A percentile compares a stretch with the other conserved stretches of the same genome.
Conservation (phyloP, 2,113 vertebrate species). For the Theristicus caerulescens region DNA sequence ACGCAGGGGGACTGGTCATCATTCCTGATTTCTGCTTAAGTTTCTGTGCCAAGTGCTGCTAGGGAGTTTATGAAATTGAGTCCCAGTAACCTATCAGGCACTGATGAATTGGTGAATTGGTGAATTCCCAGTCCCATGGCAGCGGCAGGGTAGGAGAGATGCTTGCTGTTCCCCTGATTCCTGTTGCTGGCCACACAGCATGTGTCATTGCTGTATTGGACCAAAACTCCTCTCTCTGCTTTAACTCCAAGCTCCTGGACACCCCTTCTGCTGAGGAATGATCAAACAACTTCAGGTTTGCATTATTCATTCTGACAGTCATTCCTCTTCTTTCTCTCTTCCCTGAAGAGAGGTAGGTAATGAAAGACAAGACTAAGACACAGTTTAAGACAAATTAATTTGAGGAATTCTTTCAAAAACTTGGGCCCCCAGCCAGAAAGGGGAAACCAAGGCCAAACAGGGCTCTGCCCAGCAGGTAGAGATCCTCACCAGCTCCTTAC, state of each 20-base stretch:
- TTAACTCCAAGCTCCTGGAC: neutral
- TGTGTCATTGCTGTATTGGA: neutral
- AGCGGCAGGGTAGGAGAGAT: neutral
- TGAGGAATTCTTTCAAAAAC: neutral
- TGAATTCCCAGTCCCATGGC: neutral
- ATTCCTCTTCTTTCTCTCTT: neutral
- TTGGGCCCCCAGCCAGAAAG: neutral
- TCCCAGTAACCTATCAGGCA: neutral
- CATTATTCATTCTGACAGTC: neutral
- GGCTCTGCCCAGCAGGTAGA: neutral
- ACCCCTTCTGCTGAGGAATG: neutral
- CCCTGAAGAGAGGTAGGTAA: neutral
- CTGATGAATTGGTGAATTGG: neutral
- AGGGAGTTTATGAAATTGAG: neutral
- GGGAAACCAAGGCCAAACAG: neutral
- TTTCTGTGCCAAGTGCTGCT: neutral
- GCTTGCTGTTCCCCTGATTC: neutral
- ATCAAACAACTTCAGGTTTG: neutral
- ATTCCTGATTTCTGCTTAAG: neutral
- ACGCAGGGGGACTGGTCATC: neutral
- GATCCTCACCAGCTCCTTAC: neutral
- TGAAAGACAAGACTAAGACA: neutral
- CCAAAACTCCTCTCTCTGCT: neutral
- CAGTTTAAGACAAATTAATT: neutral
- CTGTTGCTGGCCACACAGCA: neutral